Evolutionary conservation across 1,140 invertebrate genomes (phyloP), one percentile per base, ranked within the genome.

Genomic region (Trypoxylus dichotomus): DNA sequence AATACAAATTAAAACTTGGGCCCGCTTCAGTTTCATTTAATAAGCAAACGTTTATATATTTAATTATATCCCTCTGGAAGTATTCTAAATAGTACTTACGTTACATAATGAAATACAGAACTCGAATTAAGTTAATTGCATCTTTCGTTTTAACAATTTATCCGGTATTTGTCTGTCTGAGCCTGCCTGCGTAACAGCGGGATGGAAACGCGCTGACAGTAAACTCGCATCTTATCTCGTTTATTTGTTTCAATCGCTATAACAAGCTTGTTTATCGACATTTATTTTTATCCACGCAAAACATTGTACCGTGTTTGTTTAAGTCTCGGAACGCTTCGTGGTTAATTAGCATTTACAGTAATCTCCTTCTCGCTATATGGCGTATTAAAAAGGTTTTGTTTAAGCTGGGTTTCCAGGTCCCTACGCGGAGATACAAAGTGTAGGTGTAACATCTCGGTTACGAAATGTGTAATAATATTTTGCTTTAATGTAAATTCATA

Each of bases 261-360:
- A 74, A 74, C 72, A 32, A 74, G 72, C 72, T 74, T 74, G 72
- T 74, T 74, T 74, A 74, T 74, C 72, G 32, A 74, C 72, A 43
- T 74, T 74, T 74, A 74, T 74, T 74, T 74, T 74, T 74, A 74
- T 74, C 41, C 72, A 15, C 41, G 27, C n/a, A 42, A 74, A 74
- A 74, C 72, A 15, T 74, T 74, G 29, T 74, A 29, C 41, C 37
- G 72, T 74, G 72, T 74, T 74, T 41, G 72, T 74, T 74, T 43
- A 41, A 37, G 3, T 42, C 72, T 43, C 15, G 29, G 37, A 74
- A 74, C 72, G 41, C 27, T 74, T 74, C 72, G 72, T 74, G 72
- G 72, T 43, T 74, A 74, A 74, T 74, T 74, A 41, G 72, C 72
- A 74, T 74, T 74, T 43, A 15, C 72, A 74, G 41, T 74, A 43